Evolutionary conservation across 2,113 vertebrate genomes (phyloP), one percentile per base, ranked within the genome.

Genomic region (Micronycteris hirsuta): DNA sequence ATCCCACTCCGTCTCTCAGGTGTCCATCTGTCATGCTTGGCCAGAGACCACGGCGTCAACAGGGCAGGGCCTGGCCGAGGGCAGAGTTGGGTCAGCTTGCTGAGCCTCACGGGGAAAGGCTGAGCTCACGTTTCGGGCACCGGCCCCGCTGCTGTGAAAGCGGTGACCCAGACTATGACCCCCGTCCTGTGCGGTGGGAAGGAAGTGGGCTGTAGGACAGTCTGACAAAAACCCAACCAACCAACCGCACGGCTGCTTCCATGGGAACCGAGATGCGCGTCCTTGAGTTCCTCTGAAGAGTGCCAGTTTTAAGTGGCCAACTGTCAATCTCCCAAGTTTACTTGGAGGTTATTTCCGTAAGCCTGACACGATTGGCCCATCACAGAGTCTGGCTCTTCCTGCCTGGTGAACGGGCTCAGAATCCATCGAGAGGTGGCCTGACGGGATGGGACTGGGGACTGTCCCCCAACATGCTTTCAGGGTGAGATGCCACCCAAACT

Each of bases 371-470:
- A n/a, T 9, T 17, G 24, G 82, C 41, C n/a, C 2, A 4, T 26
- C 19, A 28, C 3, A 47, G 26, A 47, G 49, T 7, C 33, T 0
- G 4, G 28, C 20, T 38, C 61, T 41, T 38, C 24, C 24, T 61
- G 58, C 58, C 58, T 9, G 12, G 26, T 28, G 9, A 28, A 5
- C 4, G 4, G 58, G 58, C 58, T 61, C 24, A 61, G 13, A 28
- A 12, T 12, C 58, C 1, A 0, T 5, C 9, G 19, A 7, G 24
- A 43, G 26, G 33, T 0, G 2, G 22, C 19, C 73, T 36, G 36
- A 9, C 3, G 16, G 0, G n/a, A 31, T 3, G 7, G 22, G 24
- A 28, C 3, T 3, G 1, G 22, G 33, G 19, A 2, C 45, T 6
- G 1, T 0, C 31, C 10, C 28, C 41, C 24, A 0, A 6, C 38